Percentiles rank a stretch among this genome's conserved stretches.
These are phyloP conservation scores for Urocitellus parryii DNA, from an alignment of 2,113 vertebrate genomes.

Conservation along the genomic window DNA sequence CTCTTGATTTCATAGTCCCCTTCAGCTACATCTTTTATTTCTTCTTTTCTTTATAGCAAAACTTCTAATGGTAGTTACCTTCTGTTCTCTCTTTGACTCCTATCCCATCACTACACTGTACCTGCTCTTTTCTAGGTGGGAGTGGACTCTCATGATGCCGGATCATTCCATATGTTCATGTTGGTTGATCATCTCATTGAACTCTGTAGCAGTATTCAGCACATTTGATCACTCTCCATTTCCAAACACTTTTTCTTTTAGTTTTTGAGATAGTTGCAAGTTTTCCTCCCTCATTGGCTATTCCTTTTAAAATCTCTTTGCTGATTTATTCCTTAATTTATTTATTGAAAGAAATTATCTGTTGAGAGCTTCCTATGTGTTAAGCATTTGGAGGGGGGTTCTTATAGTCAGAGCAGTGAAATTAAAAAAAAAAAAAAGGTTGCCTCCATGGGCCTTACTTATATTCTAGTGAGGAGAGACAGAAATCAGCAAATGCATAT, in stretches of 20 bases:
- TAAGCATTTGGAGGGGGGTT: neutral
- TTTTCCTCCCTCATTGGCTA: neutral
- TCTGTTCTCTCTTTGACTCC: neutral
- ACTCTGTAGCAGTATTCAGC: neutral
- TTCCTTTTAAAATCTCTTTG: neutral
- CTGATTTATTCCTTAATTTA: neutral
- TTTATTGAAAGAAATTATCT: neutral
- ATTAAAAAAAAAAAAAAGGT: constrained; percentile 36
- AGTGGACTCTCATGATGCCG: neutral
- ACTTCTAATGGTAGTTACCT: constrained; percentile 12
- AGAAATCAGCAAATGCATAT: neutral
- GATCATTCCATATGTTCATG: neutral
- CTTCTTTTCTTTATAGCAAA: neutral
- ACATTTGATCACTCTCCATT: neutral
- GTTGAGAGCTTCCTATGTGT: neutral
- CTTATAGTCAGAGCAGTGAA: neutral
- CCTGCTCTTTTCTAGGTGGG: neutral
- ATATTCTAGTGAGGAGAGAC: neutral
- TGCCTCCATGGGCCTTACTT: neutral
- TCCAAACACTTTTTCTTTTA: constrained; percentile 1
- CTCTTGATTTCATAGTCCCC: neutral
- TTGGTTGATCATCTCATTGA: neutral
- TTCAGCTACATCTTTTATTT: neutral
- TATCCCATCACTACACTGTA: neutral
- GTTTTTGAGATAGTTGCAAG: neutral